A percentile compares a stretch with the other conserved stretches of the same genome.
phyloP scores from a whole-genome alignment of 2,888 invertebrate genomes.

The Drosophila engyochracea region DNA sequence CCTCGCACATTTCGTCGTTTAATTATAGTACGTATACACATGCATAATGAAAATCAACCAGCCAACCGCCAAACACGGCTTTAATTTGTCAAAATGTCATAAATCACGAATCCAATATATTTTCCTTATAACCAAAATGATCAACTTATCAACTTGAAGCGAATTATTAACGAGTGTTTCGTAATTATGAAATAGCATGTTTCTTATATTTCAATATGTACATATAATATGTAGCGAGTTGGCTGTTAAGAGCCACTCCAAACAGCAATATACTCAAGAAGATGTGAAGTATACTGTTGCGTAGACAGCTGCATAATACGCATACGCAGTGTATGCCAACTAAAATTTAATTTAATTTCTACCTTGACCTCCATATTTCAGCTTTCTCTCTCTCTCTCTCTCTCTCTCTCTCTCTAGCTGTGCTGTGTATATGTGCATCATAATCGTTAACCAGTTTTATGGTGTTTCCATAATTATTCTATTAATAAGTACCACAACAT shows the following conservation, averaged over 20 bases:
- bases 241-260: neutral
- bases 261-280: neutral
- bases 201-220: neutral
- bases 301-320: constrained; percentile 18
- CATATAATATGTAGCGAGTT: neutral
- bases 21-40: neutral
- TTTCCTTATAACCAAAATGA: neutral
- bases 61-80: neutral
- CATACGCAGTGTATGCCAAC: constrained; percentile 41
- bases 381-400: neutral
- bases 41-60: neutral
- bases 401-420: neutral
- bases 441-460: constrained; percentile 78
- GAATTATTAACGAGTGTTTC: neutral
- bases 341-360: constrained; percentile 22
- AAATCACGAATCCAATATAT: neutral
- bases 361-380: neutral
- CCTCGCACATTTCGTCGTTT: neutral
- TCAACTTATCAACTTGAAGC: neutral
- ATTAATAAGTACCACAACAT: constrained; percentile 79
- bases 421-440: constrained; percentile 45
- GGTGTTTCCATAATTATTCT: constrained; percentile 76
- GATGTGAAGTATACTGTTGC: neutral
- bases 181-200: neutral
- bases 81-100: neutral